Base-by-base conservation (phyloP, 1,140 invertebrate species). In the Tetramorium simillimum region DNA sequence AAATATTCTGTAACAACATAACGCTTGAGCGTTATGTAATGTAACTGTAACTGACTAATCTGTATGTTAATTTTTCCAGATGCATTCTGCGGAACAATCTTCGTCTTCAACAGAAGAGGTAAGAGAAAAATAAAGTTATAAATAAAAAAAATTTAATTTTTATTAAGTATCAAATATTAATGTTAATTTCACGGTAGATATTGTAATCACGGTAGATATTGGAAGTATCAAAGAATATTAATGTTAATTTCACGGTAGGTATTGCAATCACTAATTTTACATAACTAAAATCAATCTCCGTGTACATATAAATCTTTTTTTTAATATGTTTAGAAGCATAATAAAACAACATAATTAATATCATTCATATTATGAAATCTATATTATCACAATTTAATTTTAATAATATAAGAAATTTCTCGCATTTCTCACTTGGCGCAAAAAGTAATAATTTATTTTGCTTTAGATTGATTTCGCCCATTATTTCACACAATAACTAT, bases 141-240 rank as follows among this genome's bases (percentile, higher is more conserved):
- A 37, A 76, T 10, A 28, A 62, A 62, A 28, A 4, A 46, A 24
- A n/a, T 49, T 16, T n/a, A 76, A 77, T 46, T 33, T 46, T 63
- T 28, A n/a, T 56, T 1, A n/a, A 33, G 63, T n/a, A 9, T 46
- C n/a, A 10, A 76, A 76, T 43, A 58, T 60, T n/a, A n/a, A 24
- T n/a, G 0, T 28, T 72, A 72, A 73, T 73, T n/a, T 33, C 24
- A n/a, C 14, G 4, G 2, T 28, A 1, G 16, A 53, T 69, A 33
- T 51, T 70, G 9, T 51, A 51, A 49, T 51, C 14, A 10, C 12
- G n/a, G n/a, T n/a, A n/a, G n/a, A n/a, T n/a, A n/a, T n/a, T n/a
- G n/a, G n/a, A n/a, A 33, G 63, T n/a, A 9, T 46, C n/a, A 10
- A 24, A 76, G 37, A 76, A 76, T 43, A 58, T 60, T n/a, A n/a